Conservation (phyloP, 2,797 vertebrate species). For the Cuculus canorus region DNA sequence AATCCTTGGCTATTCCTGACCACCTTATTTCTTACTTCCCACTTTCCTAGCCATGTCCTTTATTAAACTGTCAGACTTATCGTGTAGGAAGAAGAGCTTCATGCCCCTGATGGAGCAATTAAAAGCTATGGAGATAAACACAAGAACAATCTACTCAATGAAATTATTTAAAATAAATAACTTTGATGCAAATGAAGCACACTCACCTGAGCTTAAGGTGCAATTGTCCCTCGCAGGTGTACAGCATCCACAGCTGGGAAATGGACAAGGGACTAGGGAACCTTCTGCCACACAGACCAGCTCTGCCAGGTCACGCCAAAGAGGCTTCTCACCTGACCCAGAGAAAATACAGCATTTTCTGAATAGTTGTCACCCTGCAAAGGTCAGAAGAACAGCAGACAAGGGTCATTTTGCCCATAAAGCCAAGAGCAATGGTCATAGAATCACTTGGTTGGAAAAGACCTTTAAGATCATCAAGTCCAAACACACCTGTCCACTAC, state of each 20-base stretch:
- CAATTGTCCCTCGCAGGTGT: not conserved
- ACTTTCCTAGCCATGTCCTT: not conserved
- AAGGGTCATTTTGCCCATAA: not conserved
- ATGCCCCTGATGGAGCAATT: not conserved
- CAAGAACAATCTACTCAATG: not conserved
- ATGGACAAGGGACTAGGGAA: not conserved
- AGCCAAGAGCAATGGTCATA: not conserved
- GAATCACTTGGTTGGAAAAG: too few relatives aligned
- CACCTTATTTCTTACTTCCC: not conserved
- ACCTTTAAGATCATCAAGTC: too few relatives aligned
- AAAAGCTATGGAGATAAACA: not conserved
- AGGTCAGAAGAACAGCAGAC: not conserved
- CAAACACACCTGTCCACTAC: too few relatives aligned
- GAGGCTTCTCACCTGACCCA: not conserved
- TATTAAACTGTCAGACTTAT: not conserved
- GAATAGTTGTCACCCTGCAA: not conserved
- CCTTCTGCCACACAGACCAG: not conserved
- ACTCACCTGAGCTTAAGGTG: not conserved
- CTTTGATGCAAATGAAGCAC: not conserved
- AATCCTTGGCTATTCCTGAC: not conserved
- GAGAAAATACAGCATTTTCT: not conserved
- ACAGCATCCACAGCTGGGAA: not conserved
- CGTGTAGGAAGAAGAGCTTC: not conserved
- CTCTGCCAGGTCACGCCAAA: not conserved
- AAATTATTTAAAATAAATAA: not conserved